phyloP scores from a whole-genome alignment of 1,140 invertebrate genomes.

The Telenomus remus region DNA sequence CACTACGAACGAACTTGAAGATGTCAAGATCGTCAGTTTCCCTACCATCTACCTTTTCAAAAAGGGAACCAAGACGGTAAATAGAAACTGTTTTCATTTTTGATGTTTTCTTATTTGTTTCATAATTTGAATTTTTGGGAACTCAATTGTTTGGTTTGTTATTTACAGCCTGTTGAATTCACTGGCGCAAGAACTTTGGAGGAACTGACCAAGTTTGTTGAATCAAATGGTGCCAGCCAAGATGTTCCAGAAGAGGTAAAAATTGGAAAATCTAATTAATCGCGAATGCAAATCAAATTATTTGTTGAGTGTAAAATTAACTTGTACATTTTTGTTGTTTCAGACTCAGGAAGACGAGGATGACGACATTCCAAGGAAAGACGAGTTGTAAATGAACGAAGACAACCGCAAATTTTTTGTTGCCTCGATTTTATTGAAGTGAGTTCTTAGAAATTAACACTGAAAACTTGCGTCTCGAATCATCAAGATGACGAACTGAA shows the following conservation, averaged over 20 bases:
- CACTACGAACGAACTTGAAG: conserved; percentile 97
- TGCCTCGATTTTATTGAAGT: conserved; percentile 32
- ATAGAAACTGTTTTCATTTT: neutral
- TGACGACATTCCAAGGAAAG: conserved; percentile 80
- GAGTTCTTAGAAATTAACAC: conserved; percentile 11
- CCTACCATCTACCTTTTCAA: conserved; percentile 98
- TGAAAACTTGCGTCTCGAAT: conserved; percentile 31
- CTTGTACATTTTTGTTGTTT: conserved; percentile 62
- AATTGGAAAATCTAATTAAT: neutral
- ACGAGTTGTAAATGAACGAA: conserved; percentile 80
- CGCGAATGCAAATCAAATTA: too few relatives aligned
- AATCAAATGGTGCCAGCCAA: conserved; percentile 83
- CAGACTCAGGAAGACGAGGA: conserved; percentile 80
- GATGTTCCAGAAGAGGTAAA: conserved; percentile 78
- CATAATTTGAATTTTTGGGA: neutral
- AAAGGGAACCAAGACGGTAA: conserved; percentile 92
- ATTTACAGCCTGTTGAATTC: conserved; percentile 88
- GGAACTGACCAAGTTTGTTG: conserved; percentile 93
- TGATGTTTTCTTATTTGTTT: neutral
- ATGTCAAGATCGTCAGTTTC: conserved; percentile 95
- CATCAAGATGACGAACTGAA: neutral
- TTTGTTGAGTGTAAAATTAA: too few relatives aligned
- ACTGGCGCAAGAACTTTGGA: conserved; percentile 96
- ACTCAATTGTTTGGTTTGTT: conserved; percentile 29
- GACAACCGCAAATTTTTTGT: neutral